Percentiles rank a stretch among this genome's conserved stretches.
Conservation (phyloP, 2,797 vertebrate species). For the Gila robusta region DNA sequence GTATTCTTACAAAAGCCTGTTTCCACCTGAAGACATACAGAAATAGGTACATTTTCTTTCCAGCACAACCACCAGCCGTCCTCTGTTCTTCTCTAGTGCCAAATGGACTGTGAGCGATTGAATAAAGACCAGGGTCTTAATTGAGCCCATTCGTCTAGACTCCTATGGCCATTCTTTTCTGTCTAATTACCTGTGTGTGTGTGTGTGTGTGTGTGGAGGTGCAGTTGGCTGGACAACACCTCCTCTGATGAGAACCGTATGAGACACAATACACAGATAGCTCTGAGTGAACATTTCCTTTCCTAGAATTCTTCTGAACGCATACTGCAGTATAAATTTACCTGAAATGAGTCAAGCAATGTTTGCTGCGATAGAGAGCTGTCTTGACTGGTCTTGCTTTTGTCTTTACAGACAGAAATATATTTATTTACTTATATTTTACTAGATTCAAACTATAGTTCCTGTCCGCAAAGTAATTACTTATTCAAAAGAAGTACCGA, state of each 20-base stretch:
- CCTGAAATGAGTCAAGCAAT: neutral
- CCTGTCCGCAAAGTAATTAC: neutral
- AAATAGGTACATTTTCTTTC: slow-evolving; percentile 35
- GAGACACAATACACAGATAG: neutral
- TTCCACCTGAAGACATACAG: slow-evolving; percentile 7
- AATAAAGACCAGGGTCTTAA: slow-evolving; percentile 58
- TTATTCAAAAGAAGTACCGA: neutral
- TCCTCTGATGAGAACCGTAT: slow-evolving; percentile 24
- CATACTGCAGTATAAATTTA: neutral
- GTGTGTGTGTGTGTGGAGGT: slow-evolving; percentile 26
- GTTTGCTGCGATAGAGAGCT: neutral
- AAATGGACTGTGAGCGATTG: slow-evolving; percentile 52
- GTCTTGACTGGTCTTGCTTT: neutral
- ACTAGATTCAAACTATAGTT: neutral
- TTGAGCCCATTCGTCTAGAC: slow-evolving; percentile 50
- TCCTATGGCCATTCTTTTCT: slow-evolving; percentile 45
- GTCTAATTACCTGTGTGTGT: slow-evolving; percentile 56
- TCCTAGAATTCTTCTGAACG: neutral
- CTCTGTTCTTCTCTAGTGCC: slow-evolving; percentile 31
- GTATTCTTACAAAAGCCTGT: neutral
- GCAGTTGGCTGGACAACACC: slow-evolving; percentile 50
- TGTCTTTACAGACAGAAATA: neutral
- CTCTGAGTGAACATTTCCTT: neutral
- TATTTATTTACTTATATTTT: neutral
- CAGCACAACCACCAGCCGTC: slow-evolving; percentile 5